Conservation (phyloP, 2,797 vertebrate species). For the Coilia nasus region DNA sequence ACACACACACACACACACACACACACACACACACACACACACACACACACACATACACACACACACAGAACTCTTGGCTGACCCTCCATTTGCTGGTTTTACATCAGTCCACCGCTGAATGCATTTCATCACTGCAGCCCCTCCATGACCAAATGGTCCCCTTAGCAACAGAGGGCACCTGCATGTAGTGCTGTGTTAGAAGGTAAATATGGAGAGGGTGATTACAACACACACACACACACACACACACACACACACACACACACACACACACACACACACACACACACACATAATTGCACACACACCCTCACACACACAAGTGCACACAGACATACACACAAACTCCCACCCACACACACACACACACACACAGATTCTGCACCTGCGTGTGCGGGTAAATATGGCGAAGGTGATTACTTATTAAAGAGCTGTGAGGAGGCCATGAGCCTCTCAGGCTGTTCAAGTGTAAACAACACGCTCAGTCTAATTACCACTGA, state of each 20-base stretch:
- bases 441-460: background rate
- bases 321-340: too few species aligned
- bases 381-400: background rate
- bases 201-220: background rate
- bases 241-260: too few species aligned
- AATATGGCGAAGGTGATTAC: background rate
- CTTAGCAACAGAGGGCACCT: background rate
- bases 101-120: background rate
- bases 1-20: too few species aligned
- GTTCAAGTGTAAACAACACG: conserved; percentile 1
- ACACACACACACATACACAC: too few species aligned
- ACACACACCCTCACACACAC: too few species aligned
- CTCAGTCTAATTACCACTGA: background rate
- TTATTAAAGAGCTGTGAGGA: background rate
- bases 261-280: too few species aligned
- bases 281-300: too few species aligned
- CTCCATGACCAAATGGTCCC: background rate
- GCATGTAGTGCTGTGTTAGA: background rate
- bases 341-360: too few species aligned
- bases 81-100: background rate
- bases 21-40: too few species aligned
- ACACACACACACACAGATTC: too few species aligned
- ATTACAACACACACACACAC: too few species aligned
- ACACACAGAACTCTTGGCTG: background rate
- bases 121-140: background rate